phyloP scores from a whole-genome alignment of 2,888 invertebrate species.

The Lasius fuliginosus region DNA sequence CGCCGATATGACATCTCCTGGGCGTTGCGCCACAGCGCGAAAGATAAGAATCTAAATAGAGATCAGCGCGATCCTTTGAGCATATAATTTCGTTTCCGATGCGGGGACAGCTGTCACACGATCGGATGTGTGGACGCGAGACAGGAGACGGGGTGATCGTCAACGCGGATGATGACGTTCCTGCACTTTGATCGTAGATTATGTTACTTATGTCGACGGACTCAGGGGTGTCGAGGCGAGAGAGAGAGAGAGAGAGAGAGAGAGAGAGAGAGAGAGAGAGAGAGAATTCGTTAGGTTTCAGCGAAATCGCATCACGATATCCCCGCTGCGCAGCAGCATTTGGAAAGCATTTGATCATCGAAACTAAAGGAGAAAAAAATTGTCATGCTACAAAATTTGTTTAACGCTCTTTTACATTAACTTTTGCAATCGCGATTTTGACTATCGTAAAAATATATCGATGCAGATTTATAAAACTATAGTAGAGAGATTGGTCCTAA shows the following conservation, averaged over 20 bases:
- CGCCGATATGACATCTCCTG: slow-evolving; percentile 63
- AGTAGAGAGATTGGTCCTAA: background rate
- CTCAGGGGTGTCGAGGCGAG: slow-evolving; percentile 59
- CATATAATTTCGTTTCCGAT: slow-evolving; percentile 85
- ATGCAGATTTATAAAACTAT: background rate
- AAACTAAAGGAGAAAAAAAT: background rate
- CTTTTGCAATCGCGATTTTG: background rate
- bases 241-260: slow-evolving; percentile 53
- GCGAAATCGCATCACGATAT: slow-evolving; percentile 67
- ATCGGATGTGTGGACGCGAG: slow-evolving; percentile 69
- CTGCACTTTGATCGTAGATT: slow-evolving; percentile 83
- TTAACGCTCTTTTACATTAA: background rate
- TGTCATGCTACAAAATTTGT: background rate
- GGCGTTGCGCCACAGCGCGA: slow-evolving; percentile 73
- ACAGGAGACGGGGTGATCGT: slow-evolving; percentile 63
- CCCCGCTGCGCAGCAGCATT: slow-evolving; percentile 9
- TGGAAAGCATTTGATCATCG: background rate
- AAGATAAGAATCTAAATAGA: slow-evolving; percentile 85
- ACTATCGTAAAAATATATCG: background rate
- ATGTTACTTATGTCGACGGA: slow-evolving; percentile 69
- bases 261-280: slow-evolving; percentile 53
- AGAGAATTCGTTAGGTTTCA: slow-evolving; percentile 67
- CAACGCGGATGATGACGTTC: slow-evolving; percentile 75
- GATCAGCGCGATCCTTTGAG: slow-evolving; percentile 85
- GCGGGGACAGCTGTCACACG: slow-evolving; percentile 85